Evolutionary conservation across 2,797 vertebrate species (phyloP).

Genomic region (Gymnothorax javanicus): DNA sequence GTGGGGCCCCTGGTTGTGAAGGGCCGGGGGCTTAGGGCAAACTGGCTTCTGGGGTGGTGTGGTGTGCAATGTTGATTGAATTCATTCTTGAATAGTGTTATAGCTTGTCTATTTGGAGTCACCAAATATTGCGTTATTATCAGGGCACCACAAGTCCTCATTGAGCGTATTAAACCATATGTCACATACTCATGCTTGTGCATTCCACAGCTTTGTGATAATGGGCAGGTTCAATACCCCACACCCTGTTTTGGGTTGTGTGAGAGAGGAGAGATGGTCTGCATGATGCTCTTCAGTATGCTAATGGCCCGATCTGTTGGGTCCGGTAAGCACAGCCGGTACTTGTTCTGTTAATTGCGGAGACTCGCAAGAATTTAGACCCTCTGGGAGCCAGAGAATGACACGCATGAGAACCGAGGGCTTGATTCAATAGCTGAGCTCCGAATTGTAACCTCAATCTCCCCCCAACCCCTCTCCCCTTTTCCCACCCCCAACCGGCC

Average conservation of each 20-base stretch:
- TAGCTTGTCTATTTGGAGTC: background rate
- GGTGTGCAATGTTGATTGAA: too few species aligned
- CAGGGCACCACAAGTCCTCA: too few species aligned
- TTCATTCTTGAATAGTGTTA: background rate
- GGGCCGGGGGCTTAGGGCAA: too few species aligned
- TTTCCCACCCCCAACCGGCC: slow-evolving; percentile 51
- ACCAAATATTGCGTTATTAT: too few species aligned
- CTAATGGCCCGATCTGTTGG: slow-evolving; percentile 72
- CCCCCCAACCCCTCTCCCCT: slow-evolving; percentile 53
- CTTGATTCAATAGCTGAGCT: slow-evolving; percentile 62
- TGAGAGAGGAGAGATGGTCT: slow-evolving; percentile 58
- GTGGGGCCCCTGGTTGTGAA: background rate
- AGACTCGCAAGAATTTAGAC: slow-evolving; percentile 71
- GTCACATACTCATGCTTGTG: background rate
- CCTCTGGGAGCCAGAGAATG: slow-evolving; percentile 57
- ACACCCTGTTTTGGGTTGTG: slow-evolving; percentile 67
- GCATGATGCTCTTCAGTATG: slow-evolving; percentile 73
- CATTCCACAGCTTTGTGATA: background rate
- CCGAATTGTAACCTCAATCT: slow-evolving; percentile 62
- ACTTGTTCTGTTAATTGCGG: slow-evolving; percentile 68
- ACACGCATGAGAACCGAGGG: slow-evolving; percentile 70
- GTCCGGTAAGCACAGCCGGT: slow-evolving; percentile 69
- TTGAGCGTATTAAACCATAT: background rate
- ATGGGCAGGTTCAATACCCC: slow-evolving; percentile 58
- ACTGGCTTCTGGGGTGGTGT: too few species aligned